These are phyloP conservation scores for Perdita meconis DNA, from an alignment of 2,888 invertebrate species.

Conservation along the genomic window DNA sequence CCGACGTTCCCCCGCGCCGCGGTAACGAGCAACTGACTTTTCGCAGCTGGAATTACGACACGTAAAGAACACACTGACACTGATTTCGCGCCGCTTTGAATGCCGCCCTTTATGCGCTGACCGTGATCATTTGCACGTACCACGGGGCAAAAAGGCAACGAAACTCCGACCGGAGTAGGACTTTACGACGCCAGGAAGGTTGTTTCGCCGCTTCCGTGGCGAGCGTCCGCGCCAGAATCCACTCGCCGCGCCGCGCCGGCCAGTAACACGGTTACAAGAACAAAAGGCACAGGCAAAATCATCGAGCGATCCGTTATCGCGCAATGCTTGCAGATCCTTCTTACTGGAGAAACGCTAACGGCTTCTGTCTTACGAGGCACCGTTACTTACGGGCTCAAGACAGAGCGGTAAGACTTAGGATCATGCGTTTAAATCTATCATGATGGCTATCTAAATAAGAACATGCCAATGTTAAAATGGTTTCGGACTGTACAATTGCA, in stretches of 20 bases:
- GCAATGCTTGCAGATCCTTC: conserved; percentile 34
- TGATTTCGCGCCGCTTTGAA: conserved; percentile 29
- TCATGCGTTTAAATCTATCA: conserved; percentile 3
- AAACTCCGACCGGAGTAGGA: conserved; percentile 15
- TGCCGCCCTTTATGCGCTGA: conserved; percentile 9
- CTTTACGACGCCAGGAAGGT: conserved; percentile 23
- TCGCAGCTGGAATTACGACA: conserved; percentile 3
- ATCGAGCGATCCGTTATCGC: conserved; percentile 54
- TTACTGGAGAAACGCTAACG: conserved; percentile 48
- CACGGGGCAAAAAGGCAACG: neutral
- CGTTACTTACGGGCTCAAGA: conserved; percentile 54
- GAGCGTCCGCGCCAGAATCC: conserved; percentile 27
- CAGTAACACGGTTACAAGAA: conserved; percentile 39
- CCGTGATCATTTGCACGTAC: neutral
- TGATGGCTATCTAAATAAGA: neutral
- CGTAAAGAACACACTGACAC: conserved; percentile 8
- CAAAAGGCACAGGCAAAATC: conserved; percentile 35
- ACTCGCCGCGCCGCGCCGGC: conserved; percentile 1
- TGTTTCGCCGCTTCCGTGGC: neutral
- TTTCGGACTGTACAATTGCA: no score
- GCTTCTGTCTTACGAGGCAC: conserved; percentile 50
- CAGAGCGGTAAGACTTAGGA: conserved; percentile 25
- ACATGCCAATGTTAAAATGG: neutral
- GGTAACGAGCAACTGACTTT: conserved; percentile 9
- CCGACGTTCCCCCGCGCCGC: neutral